Conservation (phyloP, 92 coral and sea anemone genomes). For the Actinernus sp. region DNA sequence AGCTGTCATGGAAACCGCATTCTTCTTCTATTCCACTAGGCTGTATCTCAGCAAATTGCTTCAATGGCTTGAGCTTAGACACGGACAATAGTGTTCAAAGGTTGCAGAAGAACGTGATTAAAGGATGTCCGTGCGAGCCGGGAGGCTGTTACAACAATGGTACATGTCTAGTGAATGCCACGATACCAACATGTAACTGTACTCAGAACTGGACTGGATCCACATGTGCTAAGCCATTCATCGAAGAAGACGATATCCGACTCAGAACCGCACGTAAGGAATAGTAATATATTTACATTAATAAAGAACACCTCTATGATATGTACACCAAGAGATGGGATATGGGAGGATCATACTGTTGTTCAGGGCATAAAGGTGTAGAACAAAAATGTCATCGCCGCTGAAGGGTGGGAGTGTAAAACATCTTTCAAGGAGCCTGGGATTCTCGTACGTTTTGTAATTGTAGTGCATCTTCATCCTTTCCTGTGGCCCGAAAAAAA, state of each 20-base stretch:
- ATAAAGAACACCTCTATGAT: too few species aligned
- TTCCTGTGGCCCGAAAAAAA: too few species aligned
- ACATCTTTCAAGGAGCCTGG: too few species aligned
- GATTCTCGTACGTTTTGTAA: too few species aligned
- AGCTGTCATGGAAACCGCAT: too few species aligned
- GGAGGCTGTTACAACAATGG: slow-evolving; percentile 73
- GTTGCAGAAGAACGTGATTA: slow-evolving; percentile 63
- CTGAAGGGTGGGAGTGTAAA: too few species aligned
- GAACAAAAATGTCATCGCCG: too few species aligned
- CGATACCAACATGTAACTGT: slow-evolving; percentile 57
- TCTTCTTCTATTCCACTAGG: too few species aligned
- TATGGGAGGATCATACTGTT: too few species aligned
- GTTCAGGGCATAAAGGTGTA: too few species aligned
- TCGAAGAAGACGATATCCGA: background rate
- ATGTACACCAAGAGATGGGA: too few species aligned
- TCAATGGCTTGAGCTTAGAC: slow-evolving; percentile 65
- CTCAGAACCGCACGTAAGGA: slow-evolving; percentile 34
- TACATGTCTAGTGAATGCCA: slow-evolving; percentile 36
- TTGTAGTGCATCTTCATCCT: too few species aligned
- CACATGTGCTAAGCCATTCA: slow-evolving; percentile 26
- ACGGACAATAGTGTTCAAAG: slow-evolving; percentile 27
- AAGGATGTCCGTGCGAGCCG: slow-evolving; percentile 61
- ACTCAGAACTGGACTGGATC: slow-evolving; percentile 34
- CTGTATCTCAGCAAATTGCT: slow-evolving; percentile 66
- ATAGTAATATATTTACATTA: background rate